Base-by-base conservation (phyloP, 2,888 invertebrate species). In the Cactoblastis cactorum region DNA sequence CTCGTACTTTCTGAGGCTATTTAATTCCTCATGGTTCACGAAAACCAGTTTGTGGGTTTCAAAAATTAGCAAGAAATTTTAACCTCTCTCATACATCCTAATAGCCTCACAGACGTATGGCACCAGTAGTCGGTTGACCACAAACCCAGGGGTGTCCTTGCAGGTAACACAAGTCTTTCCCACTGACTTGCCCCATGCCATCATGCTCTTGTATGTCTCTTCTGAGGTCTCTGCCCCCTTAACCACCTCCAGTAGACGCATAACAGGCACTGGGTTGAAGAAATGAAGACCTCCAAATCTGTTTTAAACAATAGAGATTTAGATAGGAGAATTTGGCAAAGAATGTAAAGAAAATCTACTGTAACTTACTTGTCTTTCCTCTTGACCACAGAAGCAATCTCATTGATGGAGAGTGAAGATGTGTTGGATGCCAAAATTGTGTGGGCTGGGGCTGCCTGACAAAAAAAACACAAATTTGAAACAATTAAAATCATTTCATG, bases 131-230 rank as follows among this genome's bases (percentile, higher is more conserved):
- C 97, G 89, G 80, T 97, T 97, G 24, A 97, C 97, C 55, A 97
- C 95, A 79, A 97, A 97, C 2, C 97, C 97, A 19, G 97, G 96
- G 0, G 97, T 97, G 74, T 97, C 97, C 87, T 96, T 96, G 83
- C 96, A 97, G 0, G 94, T 93, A 61, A 97, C 95, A 61, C 96
- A 95, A 9, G 92, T 92, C 86, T 97, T 97, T 33, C 96, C 96
- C 49, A 97, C 90, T 0, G 92, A 81, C 81, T 95, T 94, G 47
- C 96, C 96, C 93, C 95, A 97, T 38, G 91, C 92, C 90, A 95
- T 91, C 83, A 97, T 91, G 28, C 91, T 77, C 50, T 91, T 75
- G 75, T 94, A 95, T 0, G 96, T 95, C 24, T 91, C 93, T 35
- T 96, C 94, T 0, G 94, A 94, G 0, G 96, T 97, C 52, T 95